Evolutionary conservation across 1,140 invertebrate genomes (phyloP).

Genomic region (Bombus soroeensis): DNA sequence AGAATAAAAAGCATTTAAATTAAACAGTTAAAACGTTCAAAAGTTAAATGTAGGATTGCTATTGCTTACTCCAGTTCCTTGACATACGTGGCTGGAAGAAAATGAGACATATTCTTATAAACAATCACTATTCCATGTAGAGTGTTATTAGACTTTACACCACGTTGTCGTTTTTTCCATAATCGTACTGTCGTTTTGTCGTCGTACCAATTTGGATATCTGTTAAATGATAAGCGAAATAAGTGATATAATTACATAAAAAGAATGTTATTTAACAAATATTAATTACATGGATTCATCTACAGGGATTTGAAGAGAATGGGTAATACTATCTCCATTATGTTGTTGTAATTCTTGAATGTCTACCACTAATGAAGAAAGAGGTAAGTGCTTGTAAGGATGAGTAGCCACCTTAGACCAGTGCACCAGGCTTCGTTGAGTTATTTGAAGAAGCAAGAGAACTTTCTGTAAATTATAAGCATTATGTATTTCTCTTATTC

Average conservation of each 20-base stretch:
- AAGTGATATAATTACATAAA: not conserved
- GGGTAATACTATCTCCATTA: conserved; percentile 65
- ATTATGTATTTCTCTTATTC: too few relatives aligned
- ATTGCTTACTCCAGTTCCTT: conserved; percentile 83
- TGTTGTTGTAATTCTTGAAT: conserved; percentile 70
- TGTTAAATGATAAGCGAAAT: conserved; percentile 45
- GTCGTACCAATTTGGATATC: conserved; percentile 81
- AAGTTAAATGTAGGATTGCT: not conserved
- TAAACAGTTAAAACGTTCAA: not conserved
- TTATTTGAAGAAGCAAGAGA: conserved; percentile 73
- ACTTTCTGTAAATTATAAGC: conserved; percentile 72
- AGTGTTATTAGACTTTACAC: conserved; percentile 64
- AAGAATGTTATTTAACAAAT: not conserved
- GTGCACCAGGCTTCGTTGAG: conserved; percentile 70
- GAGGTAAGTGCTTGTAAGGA: conserved; percentile 62
- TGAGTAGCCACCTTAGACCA: conserved; percentile 68
- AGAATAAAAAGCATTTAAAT: not conserved
- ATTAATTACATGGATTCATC: conserved; percentile 75
- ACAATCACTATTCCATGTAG: conserved; percentile 80
- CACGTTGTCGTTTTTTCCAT: conserved; percentile 67
- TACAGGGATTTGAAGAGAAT: conserved; percentile 74
- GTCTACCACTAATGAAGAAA: conserved; percentile 73
- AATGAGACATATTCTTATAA: conserved; percentile 83
- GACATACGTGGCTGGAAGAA: conserved; percentile 82
- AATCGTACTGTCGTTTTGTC: conserved; percentile 79